These are phyloP conservation scores for Haliclystus octoradiatus DNA, from an alignment of 30 jellyfish, hydroid and myxozoan genomes.

Conservation along the genomic window DNA sequence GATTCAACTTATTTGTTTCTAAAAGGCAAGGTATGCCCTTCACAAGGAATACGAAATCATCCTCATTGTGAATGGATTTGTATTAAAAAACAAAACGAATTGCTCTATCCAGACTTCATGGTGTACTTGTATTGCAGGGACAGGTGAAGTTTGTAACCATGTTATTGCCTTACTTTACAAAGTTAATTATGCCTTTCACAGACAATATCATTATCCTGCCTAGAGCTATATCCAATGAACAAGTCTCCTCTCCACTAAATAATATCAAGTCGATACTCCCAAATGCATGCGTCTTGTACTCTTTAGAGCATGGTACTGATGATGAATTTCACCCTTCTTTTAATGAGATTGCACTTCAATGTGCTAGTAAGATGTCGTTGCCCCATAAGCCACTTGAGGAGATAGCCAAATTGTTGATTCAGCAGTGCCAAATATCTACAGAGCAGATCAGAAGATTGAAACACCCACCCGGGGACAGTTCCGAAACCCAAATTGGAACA, in stretches of 20 bases:
- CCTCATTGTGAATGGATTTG: no score
- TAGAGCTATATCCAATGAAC: conserved; percentile 10
- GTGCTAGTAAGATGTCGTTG: no score
- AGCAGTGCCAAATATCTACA: not conserved
- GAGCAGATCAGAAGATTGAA: conserved; percentile 6
- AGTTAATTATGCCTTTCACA: conserved; percentile 4
- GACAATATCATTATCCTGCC: conserved; percentile 9
- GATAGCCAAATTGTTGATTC: not conserved
- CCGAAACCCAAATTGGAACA: not conserved
- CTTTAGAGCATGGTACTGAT: conserved; percentile 1
- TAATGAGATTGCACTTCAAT: conserved; percentile 13
- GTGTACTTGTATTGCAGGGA: conserved; percentile 17
- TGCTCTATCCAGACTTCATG: not conserved
- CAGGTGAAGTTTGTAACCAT: conserved; percentile 17
- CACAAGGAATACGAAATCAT: no score
- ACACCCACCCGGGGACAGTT: conserved; percentile 14
- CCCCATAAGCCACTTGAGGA: no score
- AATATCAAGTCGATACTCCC: not conserved
- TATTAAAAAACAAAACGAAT: not conserved
- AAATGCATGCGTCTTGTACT: not conserved
- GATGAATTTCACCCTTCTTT: conserved; percentile 1
- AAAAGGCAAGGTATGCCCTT: not conserved
- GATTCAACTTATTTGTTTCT: not conserved
- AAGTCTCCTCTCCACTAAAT: not conserved
- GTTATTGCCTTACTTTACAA: conserved; percentile 11